These are phyloP conservation scores for Rhea pennata DNA, from an alignment of 2,113 vertebrate species.

Conservation along the genomic window DNA sequence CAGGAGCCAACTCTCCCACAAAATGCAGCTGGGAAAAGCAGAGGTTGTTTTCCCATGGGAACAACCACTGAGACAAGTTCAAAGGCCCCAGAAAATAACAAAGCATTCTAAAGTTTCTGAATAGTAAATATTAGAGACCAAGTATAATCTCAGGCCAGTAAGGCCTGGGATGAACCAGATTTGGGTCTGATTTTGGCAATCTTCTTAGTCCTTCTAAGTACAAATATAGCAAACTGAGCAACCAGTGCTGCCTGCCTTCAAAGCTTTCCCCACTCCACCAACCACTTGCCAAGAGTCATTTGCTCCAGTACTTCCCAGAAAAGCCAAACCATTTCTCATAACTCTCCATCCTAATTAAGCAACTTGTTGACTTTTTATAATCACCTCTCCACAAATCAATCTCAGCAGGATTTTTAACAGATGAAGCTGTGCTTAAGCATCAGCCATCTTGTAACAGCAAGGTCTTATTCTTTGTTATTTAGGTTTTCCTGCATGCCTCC, in stretches of 20 bases:
- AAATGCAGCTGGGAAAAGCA: not conserved
- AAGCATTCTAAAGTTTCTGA: not conserved
- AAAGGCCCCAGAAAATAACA: not conserved
- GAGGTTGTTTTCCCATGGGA: not conserved
- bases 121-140: conserved; percentile 7
- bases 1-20: not conserved
- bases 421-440: conserved; percentile 12
- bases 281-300: conserved; percentile 48
- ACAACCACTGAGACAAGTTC: not conserved
- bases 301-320: conserved; percentile 27
- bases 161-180: not conserved
- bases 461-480: not conserved
- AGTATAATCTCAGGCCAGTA: not conserved
- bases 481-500: not conserved
- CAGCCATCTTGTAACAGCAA: not conserved
- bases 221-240: not conserved
- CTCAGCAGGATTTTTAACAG: conserved; percentile 47
- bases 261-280: conserved; percentile 15
- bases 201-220: not conserved
- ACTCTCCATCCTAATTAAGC: conserved; percentile 60
- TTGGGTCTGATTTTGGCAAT: not conserved
- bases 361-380: conserved; percentile 57
- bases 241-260: not conserved
- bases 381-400: conserved; percentile 51
- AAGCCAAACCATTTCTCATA: conserved; percentile 55